Base-by-base conservation (phyloP, 2,797 vertebrate species). In the Eulemur coronatus region DNA sequence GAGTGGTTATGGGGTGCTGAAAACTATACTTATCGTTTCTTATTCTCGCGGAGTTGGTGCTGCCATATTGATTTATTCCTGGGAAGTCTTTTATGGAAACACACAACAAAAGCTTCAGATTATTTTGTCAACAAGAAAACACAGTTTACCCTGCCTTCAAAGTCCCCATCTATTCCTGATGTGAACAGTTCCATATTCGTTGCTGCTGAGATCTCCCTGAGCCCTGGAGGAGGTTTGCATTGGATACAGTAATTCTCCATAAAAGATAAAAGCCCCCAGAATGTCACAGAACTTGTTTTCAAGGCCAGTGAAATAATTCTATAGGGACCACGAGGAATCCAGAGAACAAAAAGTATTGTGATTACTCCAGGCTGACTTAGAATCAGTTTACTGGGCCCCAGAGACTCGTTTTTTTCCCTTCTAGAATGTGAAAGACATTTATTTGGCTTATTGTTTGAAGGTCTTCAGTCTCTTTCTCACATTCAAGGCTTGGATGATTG, bases 71-170 rank as follows among this genome's bases (percentile, higher is more conserved):
- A 98, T 98, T 98, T 98, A 97, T 96, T 94, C 95, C 97, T 98
- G 93, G 94, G 73, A 98, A 98, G 73, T 38, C 65, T 98, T 98
- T 98, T 97, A 97, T 96, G 96, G 63, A 94, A 95, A 97, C 93
- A 11, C 52, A 97, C 93, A 98, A 98, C 95, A 98, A 98, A 98
- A 98, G 91, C 43, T 93, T 98, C 96, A 91, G 86, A 98, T 93
- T 97, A 98, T 98, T 98, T 98, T 98, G 95, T 98, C 98, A 98
- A 98, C 97, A 98, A 97, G 96, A 98, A 98, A 98, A 97, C 82
- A 97, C 88, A 98, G 95, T 97, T 98, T 98, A 96, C 95, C 50
- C 38, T 97, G 93, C 97, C 97, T 98, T 98, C 96, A 98, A 98
- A 98, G 96, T 80, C 95, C 87, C 28, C 91, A 84, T 97, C 91